phyloP scores from a whole-genome alignment of 2,113 vertebrate genomes.

The Seriola rivoliana region DNA sequence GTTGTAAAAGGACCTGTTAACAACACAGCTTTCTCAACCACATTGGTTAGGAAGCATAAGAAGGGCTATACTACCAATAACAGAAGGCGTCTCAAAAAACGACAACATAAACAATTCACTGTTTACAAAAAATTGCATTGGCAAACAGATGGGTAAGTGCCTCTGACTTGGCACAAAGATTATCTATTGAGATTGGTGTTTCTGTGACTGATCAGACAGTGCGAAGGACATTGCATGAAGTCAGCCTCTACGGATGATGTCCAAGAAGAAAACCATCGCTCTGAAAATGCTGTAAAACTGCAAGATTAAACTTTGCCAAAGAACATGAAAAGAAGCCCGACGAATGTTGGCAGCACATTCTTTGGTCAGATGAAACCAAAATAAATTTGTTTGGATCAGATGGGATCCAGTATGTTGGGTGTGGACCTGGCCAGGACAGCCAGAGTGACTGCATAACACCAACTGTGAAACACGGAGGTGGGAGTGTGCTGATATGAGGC shows the following conservation, averaged over 20 bases:
- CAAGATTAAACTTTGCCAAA: slow-evolving; percentile 1
- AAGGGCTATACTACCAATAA: not conserved
- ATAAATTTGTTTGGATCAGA: slow-evolving; percentile 11
- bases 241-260: not conserved
- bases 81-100: not conserved
- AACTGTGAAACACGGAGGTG: not conserved
- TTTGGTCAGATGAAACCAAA: slow-evolving; percentile 19
- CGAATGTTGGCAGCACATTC: slow-evolving; percentile 13
- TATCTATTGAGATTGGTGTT: not conserved
- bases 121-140: not conserved
- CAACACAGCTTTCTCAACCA: not conserved
- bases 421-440: not conserved
- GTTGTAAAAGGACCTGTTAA: not conserved
- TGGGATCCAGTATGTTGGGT: slow-evolving; percentile 10
- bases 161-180: not conserved
- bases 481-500: not conserved
- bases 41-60: not conserved
- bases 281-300: not conserved
- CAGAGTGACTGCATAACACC: too few relatives aligned
- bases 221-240: not conserved
- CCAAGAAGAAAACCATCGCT: not conserved
- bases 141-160: not conserved
- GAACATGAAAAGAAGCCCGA: not conserved
- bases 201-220: not conserved
- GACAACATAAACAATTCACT: not conserved